phyloP scores from a whole-genome alignment of 2,113 vertebrate species.

The Equus quagga region DNA sequence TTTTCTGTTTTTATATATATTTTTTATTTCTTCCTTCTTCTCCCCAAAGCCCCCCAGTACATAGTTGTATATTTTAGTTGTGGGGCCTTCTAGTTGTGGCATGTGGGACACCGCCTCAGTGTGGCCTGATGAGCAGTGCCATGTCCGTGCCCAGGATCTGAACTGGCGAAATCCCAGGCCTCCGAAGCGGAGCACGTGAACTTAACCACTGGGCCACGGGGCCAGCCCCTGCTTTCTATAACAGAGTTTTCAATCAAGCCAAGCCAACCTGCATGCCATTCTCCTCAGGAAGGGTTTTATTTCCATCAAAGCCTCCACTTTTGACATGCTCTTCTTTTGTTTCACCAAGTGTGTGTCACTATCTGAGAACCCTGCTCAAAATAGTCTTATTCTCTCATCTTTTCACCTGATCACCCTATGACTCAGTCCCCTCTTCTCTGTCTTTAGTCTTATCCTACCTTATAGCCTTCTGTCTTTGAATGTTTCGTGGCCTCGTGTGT shows the following conservation, averaged over 20 bases:
- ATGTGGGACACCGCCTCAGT: no score
- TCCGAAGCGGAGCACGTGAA: no score
- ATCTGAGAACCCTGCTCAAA: background rate
- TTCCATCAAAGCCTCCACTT: background rate
- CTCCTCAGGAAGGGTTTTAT: background rate
- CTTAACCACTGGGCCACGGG: no score
- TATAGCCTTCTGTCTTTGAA: background rate
- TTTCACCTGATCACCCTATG: accelerated
- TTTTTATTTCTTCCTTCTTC: no score
- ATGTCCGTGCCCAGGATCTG: no score
- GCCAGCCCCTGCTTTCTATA: background rate
- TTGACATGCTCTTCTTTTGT: background rate
- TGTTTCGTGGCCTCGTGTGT: background rate
- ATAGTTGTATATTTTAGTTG: no score
- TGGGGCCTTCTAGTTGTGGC: no score
- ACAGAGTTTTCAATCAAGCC: background rate
- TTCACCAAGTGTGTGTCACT: background rate
- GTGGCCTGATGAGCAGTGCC: no score
- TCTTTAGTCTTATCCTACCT: background rate
- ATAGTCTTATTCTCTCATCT: background rate
- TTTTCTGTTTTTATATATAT: no score
- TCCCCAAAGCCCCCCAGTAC: no score
- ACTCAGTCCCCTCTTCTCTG: background rate
- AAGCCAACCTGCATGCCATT: background rate
- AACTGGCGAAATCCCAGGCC: no score